Evolutionary conservation across 1,140 invertebrate genomes (phyloP).

Genomic region (Phenacoccus solenopsis): DNA sequence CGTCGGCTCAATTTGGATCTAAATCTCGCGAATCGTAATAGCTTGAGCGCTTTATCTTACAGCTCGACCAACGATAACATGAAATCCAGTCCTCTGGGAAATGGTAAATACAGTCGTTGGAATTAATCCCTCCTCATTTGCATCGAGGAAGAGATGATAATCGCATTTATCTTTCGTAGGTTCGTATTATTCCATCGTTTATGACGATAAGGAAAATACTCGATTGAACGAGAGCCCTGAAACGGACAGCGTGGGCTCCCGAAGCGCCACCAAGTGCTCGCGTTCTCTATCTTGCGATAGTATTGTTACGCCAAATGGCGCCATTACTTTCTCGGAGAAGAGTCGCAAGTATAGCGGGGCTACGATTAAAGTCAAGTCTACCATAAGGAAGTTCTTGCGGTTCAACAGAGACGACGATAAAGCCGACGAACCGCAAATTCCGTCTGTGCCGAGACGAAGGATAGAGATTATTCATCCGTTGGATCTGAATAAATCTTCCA

Average conservation of each 20-base stretch:
- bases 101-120: background rate
- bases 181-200: too few relatives aligned
- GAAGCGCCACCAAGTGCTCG: background rate
- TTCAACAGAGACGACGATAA: slow-evolving; percentile 35
- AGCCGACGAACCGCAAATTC: slow-evolving; percentile 34
- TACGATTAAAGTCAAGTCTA: slow-evolving; percentile 44
- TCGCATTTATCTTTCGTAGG: background rate
- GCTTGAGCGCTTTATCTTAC: background rate
- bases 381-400: slow-evolving; percentile 66
- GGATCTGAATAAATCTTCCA: slow-evolving; percentile 63
- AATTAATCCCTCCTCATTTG: background rate
- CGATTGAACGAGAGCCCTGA: background rate
- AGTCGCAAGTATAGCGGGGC: slow-evolving; percentile 28
- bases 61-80: background rate
- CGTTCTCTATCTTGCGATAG: background rate
- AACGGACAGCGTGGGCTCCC: background rate
- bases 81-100: background rate
- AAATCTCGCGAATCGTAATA: background rate
- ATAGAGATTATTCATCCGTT: slow-evolving; percentile 77
- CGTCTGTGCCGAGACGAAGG: slow-evolving; percentile 44
- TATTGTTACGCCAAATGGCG: background rate
- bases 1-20: background rate
- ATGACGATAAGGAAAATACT: too few relatives aligned
- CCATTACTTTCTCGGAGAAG: background rate
- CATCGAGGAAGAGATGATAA: too few relatives aligned